Base-by-base conservation (phyloP, 2,113 vertebrate species). In the Clarias gariepinus region DNA sequence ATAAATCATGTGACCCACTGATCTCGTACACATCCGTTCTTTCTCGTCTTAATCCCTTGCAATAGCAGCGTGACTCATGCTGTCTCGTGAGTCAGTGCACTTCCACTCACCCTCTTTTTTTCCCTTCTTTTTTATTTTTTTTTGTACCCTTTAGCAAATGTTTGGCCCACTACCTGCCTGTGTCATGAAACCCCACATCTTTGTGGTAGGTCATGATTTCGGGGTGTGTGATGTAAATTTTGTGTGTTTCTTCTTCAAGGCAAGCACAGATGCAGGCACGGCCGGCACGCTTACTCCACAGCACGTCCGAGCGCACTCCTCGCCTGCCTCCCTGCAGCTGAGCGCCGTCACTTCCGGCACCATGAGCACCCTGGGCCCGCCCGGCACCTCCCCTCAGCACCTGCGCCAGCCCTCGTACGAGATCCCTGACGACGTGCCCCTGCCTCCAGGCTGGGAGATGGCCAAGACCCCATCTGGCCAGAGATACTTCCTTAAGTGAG, bases 401-500 rank as follows among this genome's bases (percentile, higher is more conserved):
- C 97, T 98, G 81, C 97, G 97, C n/a, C 98, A 99, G 92, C 96
- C 97, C n/a, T 99, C 98, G 0, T 99, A 97, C 87, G 98, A 99
- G 93, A 98, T 99, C 87, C 96, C 98, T 0, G 98, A 99, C 33
- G 98, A 99, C 19, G 93, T 99, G 33, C 97, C 98, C 64, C 93
- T 99, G 90, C 98, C 98, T 2, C 95, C 96, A 0, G 98, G 98
- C 4, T 99, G 98, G 98, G 98, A 99, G 93, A 99, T 99, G 98
- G 98, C 98, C 47, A 99, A 99, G 93, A 99, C 98, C 0, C 90
- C 96, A 19, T 99, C 98, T 23, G 98, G 98, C 63, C 98, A 99
- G 95, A 96, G 98, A 96, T 99, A 99, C 94, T 99, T 99, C 87
- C 95, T 99, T 89, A 99, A 99, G 98, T 99, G 94, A 98, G 98